These are phyloP conservation scores for Bos indicus DNA, from an alignment of 2,113 vertebrate genomes.

Conservation along the genomic window DNA sequence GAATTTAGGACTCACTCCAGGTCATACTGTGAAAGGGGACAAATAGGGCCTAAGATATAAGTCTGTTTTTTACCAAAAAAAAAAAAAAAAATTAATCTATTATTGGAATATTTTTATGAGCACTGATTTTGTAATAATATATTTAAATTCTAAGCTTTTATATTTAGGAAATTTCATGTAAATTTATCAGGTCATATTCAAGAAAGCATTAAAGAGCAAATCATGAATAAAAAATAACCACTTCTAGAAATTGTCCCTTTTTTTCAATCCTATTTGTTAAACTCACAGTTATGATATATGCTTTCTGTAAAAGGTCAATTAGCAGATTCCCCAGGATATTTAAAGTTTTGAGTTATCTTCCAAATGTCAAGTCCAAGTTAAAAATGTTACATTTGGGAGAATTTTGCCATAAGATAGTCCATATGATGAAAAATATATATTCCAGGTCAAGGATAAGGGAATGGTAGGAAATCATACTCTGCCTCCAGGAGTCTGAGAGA, in stretches of 20 bases:
- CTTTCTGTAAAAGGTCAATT: slow-evolving; percentile 42
- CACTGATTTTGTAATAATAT: not conserved
- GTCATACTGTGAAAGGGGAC: not conserved
- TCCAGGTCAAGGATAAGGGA: not conserved
- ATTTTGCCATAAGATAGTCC: not conserved
- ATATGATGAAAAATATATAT: not conserved
- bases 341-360: slow-evolving; percentile 2
- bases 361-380: slow-evolving; percentile 24
- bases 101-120: not conserved
- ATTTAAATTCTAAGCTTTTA: not conserved
- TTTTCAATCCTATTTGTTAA: not conserved
- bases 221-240: slow-evolving; percentile 16
- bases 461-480: not conserved
- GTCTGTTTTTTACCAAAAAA: not conserved
- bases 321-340: not conserved
- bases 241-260: not conserved
- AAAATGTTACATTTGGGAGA: not conserved
- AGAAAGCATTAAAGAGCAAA: slow-evolving; percentile 9
- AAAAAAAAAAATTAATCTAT: not conserved
- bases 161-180: not conserved
- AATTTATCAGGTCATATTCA: slow-evolving; percentile 26
- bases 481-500: not conserved
- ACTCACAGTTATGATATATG: not conserved
- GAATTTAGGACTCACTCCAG: not conserved
- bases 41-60: not conserved